Evolutionary conservation across 2,797 vertebrate genomes (phyloP), one percentile per base, ranked within the genome.

Genomic region (Neostethus bicornis): DNA sequence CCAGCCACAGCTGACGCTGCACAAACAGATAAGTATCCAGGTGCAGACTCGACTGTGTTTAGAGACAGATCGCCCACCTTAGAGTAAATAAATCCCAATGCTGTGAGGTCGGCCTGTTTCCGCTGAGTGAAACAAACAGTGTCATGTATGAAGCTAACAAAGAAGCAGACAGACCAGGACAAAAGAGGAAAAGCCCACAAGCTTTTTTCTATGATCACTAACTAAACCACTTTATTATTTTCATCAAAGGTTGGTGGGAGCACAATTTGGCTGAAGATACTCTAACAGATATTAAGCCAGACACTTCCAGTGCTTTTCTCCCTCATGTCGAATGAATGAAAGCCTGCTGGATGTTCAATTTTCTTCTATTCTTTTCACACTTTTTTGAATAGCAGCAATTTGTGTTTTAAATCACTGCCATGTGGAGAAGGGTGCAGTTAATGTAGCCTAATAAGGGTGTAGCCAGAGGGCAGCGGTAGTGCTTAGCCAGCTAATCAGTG

Each of bases 401-500:
- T 61, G 68, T 63, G 50, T 29, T 35, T 70, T 66, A 61, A 68
- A 63, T 76, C 70, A 49, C 44, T 41, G 42, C 62, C 57, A 53
- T 53, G 43, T 44, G 42, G 53, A 75, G 73, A 87, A 80, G 72
- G 57, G 57, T 69, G 70, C 66, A 47, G 71, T 79, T 85, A 75
- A 73, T 83, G 71, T 85, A 81, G 83, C 80, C 80, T 87, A 84
- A 87, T 86, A 85, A 77, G 79, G 54, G 72, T 69, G 71, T 78
- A 81, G 80, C 74, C 70, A 84, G 61, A 69, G 84, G 74, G 72
- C 75, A 73, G 48, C 29, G 44, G 73, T 84, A 77, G 59, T 83
- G 84, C 85, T 90, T 86, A 75, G 85, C 80, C 83, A 89, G 86
- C 89, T 90, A 90, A 90, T 92, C 84, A 87, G 78, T 79, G 69